Conservation (phyloP, 2,797 vertebrate genomes). For the Pangasius krempfi region DNA sequence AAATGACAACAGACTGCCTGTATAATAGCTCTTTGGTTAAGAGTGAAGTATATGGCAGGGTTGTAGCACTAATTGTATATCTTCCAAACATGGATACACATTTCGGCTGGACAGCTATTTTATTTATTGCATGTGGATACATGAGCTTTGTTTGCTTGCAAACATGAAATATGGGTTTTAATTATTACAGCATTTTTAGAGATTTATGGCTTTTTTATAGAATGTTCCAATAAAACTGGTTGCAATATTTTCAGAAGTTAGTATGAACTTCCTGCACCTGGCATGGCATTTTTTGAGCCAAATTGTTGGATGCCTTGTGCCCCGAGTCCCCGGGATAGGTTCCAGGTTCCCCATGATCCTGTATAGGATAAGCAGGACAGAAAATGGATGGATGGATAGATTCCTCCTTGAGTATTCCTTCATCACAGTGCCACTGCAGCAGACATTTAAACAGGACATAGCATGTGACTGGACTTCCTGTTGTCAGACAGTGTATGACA, state of each 20-base stretch:
- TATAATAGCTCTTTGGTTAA: constrained; percentile 30
- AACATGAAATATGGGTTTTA: background rate
- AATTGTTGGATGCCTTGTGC: background rate
- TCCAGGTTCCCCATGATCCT: too few relatives aligned
- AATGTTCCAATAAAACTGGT: background rate
- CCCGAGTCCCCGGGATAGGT: too few relatives aligned
- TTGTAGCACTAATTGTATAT: constrained; percentile 28
- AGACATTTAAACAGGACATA: background rate
- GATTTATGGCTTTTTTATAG: background rate
- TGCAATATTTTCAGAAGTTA: background rate
- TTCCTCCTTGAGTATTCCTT: background rate
- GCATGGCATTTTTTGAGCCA: background rate
- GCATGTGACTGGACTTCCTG: background rate
- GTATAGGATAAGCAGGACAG: background rate
- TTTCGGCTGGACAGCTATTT: background rate
- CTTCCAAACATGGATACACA: constrained; percentile 16
- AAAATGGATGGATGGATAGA: too few relatives aligned
- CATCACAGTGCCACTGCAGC: background rate
- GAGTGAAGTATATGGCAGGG: background rate
- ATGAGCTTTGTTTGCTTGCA: background rate
- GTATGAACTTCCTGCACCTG: background rate
- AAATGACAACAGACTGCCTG: background rate
- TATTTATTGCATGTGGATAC: background rate
- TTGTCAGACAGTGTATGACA: background rate
- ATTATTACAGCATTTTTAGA: background rate